These are phyloP conservation scores for Garrulus glandarius DNA, from an alignment of 2,797 vertebrate genomes.

Conservation along the genomic window DNA sequence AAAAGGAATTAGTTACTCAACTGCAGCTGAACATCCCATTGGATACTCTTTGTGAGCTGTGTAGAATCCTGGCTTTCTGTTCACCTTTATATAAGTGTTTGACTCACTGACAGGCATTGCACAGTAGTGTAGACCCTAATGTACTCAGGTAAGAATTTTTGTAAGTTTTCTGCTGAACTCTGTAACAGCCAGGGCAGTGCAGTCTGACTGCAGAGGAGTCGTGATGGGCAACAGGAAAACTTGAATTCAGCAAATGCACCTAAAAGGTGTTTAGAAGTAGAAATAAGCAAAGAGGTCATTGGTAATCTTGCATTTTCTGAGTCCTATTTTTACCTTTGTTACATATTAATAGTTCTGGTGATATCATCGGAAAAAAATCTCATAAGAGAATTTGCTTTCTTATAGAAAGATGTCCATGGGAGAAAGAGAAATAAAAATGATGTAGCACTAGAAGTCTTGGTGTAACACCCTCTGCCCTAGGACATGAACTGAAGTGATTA, in stretches of 20 bases:
- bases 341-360: neutral
- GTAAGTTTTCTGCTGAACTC: neutral
- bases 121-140: neutral
- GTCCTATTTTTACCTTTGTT: neutral
- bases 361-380: neutral
- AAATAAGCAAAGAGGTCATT: neutral
- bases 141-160: neutral
- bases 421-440: neutral
- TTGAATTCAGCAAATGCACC: neutral
- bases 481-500: neutral
- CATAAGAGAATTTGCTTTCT: neutral
- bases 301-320: neutral
- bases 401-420: neutral
- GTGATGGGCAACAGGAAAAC: neutral
- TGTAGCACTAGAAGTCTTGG: neutral
- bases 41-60: neutral
- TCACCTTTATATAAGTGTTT: neutral
- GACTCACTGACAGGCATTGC: neutral
- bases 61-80: neutral
- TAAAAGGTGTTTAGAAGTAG: neutral
- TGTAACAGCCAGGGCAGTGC: neutral
- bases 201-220: neutral
- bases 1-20: neutral
- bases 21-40: neutral
- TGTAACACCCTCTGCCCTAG: neutral